Evolutionary conservation across 2,888 invertebrate genomes (phyloP).

Genomic region (Anthophora plumipes): DNA sequence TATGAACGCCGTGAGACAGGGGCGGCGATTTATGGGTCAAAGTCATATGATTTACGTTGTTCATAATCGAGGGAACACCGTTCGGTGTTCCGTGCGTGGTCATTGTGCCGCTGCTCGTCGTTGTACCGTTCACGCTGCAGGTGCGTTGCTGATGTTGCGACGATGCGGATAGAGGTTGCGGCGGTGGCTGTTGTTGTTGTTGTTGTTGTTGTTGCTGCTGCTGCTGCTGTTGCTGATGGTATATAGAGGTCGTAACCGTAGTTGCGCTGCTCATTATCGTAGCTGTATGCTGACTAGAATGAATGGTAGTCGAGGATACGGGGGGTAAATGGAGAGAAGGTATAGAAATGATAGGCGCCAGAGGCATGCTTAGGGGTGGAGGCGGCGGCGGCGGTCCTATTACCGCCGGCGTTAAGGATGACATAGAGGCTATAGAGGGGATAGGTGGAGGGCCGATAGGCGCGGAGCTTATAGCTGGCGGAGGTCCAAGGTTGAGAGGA

Average conservation of each 20-base stretch:
- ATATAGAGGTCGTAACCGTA: slow-evolving; percentile 69
- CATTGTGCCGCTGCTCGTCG: slow-evolving; percentile 85
- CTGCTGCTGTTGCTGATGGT: slow-evolving; percentile 66
- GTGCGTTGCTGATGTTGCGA: slow-evolving; percentile 56
- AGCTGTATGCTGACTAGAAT: slow-evolving; percentile 82
- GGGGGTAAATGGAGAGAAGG: slow-evolving; percentile 79
- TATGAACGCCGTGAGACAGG: slow-evolving; percentile 62
- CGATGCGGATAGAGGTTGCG: slow-evolving; percentile 19
- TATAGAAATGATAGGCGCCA: slow-evolving; percentile 78
- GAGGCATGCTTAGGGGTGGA: slow-evolving; percentile 70
- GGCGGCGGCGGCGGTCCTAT: slow-evolving; percentile 71
- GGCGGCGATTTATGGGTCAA: slow-evolving; percentile 73
- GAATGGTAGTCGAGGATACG: slow-evolving; percentile 77
- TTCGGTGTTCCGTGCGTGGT: slow-evolving; percentile 78
- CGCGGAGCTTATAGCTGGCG: slow-evolving; percentile 73
- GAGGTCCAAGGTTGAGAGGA: slow-evolving; percentile 75
- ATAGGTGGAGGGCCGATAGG: slow-evolving; percentile 76
- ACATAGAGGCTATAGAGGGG: slow-evolving; percentile 74
- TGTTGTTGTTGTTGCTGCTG: slow-evolving; percentile 37
- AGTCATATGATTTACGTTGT: slow-evolving; percentile 65
- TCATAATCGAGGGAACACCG: slow-evolving; percentile 62
- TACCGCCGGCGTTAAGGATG: slow-evolving; percentile 72
- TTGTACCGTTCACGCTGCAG: slow-evolving; percentile 67
- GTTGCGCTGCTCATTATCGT: slow-evolving; percentile 75
- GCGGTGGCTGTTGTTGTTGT: slow-evolving; percentile 43